Conservation (phyloP, 2,888 invertebrate species). For the Hedychridium roseum region DNA sequence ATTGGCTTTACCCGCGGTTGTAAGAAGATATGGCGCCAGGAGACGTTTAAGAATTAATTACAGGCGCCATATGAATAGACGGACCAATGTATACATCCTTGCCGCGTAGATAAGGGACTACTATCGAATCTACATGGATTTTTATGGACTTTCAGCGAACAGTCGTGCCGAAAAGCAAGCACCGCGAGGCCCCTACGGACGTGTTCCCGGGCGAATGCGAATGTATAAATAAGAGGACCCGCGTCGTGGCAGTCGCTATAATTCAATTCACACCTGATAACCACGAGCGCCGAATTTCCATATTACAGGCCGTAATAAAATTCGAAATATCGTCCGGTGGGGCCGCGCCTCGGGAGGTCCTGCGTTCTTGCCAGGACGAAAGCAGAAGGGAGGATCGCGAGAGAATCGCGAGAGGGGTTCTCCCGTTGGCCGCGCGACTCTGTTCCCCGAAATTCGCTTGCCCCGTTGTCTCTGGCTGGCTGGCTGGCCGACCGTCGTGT, state of each 20-base stretch:
- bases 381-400: slow-evolving; percentile 14
- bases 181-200: slow-evolving; percentile 20
- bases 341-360: slow-evolving; percentile 51
- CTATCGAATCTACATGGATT: slow-evolving; percentile 23
- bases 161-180: too few relatives aligned
- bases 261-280: slow-evolving; percentile 61
- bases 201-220: slow-evolving; percentile 18
- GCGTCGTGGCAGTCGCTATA: slow-evolving; percentile 47
- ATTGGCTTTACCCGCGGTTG: too few relatives aligned
- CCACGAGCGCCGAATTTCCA: slow-evolving; percentile 51
- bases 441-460: slow-evolving; percentile 40
- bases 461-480: slow-evolving; percentile 32
- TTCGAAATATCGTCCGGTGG: slow-evolving; percentile 51
- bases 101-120: slow-evolving; percentile 31
- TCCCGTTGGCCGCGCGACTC: slow-evolving; percentile 32
- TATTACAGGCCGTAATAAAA: slow-evolving; percentile 53
- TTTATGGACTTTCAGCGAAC: slow-evolving; percentile 41
- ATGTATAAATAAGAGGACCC: slow-evolving; percentile 49
- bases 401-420: slow-evolving; percentile 10
- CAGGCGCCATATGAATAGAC: background rate
- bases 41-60: slow-evolving; percentile 31
- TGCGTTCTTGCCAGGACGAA: slow-evolving; percentile 9
- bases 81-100: background rate
- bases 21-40: too few relatives aligned
- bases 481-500: slow-evolving; percentile 29